These are phyloP conservation scores for Poecile atricapillus DNA, from an alignment of 2,113 vertebrate species.

Conservation along the genomic window DNA sequence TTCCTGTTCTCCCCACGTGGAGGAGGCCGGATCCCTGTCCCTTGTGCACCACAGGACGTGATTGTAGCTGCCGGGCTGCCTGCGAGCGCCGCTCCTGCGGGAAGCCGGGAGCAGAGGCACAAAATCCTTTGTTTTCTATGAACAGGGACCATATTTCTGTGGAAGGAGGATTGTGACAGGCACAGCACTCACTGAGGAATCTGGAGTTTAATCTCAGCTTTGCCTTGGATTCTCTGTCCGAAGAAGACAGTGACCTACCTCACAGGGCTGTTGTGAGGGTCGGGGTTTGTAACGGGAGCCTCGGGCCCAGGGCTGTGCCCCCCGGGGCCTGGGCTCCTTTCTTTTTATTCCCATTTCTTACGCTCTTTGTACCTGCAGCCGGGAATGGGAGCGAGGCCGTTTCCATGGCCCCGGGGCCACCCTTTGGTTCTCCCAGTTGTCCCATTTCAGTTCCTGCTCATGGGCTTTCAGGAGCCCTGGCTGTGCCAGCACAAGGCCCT, in stretches of 20 bases:
- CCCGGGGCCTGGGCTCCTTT: not conserved
- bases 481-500: conserved; percentile 5
- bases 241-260: conserved; percentile 37
- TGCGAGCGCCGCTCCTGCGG: not conserved
- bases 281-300: not conserved
- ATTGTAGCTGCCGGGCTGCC: not conserved
- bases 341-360: conserved; percentile 50
- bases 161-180: not conserved
- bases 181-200: not conserved
- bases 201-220: not conserved
- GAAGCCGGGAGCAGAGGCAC: conserved; percentile 9
- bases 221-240: conserved; percentile 20
- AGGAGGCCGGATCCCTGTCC: conserved; percentile 14
- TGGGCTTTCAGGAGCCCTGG: not conserved
- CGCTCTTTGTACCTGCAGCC: not conserved
- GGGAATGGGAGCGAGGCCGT: not conserved
- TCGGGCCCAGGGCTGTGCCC: not conserved
- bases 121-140: not conserved
- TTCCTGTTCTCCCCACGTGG: not conserved
- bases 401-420: not conserved
- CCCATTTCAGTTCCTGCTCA: not conserved
- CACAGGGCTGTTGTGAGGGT: conserved; percentile 40
- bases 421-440: not conserved
- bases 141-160: conserved; percentile 11
- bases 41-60: not conserved